Conservation (phyloP, 2,888 invertebrate genomes). For the Drepanosiphum platanoidis region DNA sequence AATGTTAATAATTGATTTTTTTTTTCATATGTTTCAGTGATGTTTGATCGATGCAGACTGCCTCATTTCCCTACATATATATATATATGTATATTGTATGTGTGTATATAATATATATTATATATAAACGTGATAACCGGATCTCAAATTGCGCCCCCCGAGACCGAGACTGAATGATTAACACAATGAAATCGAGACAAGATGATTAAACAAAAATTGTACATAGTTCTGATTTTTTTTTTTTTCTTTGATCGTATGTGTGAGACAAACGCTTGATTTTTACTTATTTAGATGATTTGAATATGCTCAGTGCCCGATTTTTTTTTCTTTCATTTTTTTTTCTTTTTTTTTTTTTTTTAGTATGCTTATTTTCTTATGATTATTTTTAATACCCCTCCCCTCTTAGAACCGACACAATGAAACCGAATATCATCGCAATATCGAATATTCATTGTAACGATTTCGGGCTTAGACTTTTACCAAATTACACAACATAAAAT, state of each 20-base stretch:
- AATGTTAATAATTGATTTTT: constrained; percentile 12
- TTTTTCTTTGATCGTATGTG: constrained; percentile 33
- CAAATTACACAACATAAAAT: not conserved
- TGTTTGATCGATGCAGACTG: constrained; percentile 54
- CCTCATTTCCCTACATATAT: constrained; percentile 33
- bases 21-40: constrained; percentile 37
- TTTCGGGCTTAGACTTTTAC: not conserved
- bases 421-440: not conserved
- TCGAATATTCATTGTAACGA: not conserved
- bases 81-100: not conserved
- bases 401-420: not conserved
- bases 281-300: constrained; percentile 38
- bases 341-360: constrained; percentile 8
- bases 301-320: constrained; percentile 10
- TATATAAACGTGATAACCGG: constrained; percentile 58
- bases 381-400: constrained; percentile 7
- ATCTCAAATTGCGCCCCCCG: constrained; percentile 54
- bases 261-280: constrained; percentile 48
- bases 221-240: constrained; percentile 23
- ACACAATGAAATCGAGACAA: constrained; percentile 53
- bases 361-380: constrained; percentile 28
- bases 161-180: constrained; percentile 57
- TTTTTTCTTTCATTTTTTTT: constrained; percentile 23
- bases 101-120: not conserved
- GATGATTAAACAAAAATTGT: constrained; percentile 44